These are phyloP conservation scores for Macrobrachium rosenbergii DNA, from an alignment of 1,140 invertebrate genomes.

Conservation along the genomic window DNA sequence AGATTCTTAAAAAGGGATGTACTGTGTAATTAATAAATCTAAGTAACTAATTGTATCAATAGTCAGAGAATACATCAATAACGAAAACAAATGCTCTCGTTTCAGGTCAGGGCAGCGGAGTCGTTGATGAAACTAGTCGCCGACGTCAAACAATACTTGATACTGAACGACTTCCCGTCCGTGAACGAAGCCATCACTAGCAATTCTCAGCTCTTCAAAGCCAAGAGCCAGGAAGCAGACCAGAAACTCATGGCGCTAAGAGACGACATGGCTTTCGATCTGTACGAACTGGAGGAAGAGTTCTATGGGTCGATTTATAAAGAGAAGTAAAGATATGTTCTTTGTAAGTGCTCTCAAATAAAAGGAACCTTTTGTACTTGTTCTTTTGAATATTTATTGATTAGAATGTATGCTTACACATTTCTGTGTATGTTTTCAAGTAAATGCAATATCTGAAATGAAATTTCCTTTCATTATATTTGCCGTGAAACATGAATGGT, in stretches of 20 bases:
- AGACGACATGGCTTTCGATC: constrained; percentile 94
- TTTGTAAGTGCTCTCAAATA: not conserved
- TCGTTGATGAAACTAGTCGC: constrained; percentile 96
- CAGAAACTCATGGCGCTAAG: constrained; percentile 91
- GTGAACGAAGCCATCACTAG: constrained; percentile 95
- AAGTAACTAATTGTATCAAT: too few species aligned
- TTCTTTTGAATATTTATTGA: too few species aligned
- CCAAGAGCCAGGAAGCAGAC: constrained; percentile 89
- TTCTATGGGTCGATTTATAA: constrained; percentile 97
- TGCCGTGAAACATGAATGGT: too few species aligned
- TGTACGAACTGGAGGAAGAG: constrained; percentile 97
- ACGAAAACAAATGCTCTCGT: not conserved
- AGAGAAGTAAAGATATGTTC: constrained; percentile 65
- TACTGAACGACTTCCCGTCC: constrained; percentile 96
- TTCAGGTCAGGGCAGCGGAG: constrained; percentile 88
- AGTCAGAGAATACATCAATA: too few species aligned
- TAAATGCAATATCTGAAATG: too few species aligned
- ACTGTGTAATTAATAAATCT: too few species aligned
- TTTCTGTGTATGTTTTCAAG: too few species aligned
- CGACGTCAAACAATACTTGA: constrained; percentile 96
- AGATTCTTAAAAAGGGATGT: too few species aligned
- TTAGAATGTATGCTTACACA: too few species aligned
- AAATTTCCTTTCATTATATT: too few species aligned
- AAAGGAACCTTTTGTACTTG: too few species aligned
- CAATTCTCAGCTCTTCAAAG: constrained; percentile 89